A percentile compares a stretch with the other conserved stretches of the same genome.
Evolutionary conservation across 2,888 invertebrate species (phyloP).

Genomic region (Metacarcinus magister): DNA sequence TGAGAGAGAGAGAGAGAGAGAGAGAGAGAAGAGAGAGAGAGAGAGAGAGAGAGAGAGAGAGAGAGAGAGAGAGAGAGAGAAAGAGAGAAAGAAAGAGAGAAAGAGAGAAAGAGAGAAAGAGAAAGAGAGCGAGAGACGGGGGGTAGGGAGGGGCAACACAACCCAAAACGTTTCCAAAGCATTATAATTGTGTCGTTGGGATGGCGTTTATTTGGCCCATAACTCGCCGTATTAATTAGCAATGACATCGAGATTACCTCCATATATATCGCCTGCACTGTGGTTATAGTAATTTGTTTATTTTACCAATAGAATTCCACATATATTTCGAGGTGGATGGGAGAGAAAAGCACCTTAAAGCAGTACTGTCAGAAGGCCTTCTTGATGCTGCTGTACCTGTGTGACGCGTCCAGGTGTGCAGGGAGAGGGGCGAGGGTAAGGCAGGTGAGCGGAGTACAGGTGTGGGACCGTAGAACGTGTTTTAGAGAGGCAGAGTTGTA

Average conservation of each 20-base stretch:
- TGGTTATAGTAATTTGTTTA: constrained; percentile 52
- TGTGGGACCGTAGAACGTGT: background rate
- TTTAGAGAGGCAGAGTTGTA: background rate
- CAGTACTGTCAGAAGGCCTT: background rate
- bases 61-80: constrained; percentile 45
- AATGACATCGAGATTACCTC: background rate
- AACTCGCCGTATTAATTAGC: constrained; percentile 9
- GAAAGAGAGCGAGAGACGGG: background rate
- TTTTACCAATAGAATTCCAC: background rate
- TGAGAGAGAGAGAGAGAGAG: background rate
- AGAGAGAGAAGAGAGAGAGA: constrained; percentile 52
- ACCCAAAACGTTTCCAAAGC: constrained; percentile 11
- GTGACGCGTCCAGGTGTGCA: background rate
- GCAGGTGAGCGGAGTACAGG: background rate
- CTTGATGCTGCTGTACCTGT: background rate
- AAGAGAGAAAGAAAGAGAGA: constrained; percentile 31
- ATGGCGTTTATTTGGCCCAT: constrained; percentile 42
- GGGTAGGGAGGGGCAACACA: background rate
- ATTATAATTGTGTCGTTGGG: constrained; percentile 40
- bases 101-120: background rate
- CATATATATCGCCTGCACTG: constrained; percentile 31
- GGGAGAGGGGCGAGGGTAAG: background rate
- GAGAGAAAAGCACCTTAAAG: constrained; percentile 50
- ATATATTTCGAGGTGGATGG: constrained; percentile 21
- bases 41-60: constrained; percentile 66